phyloP scores from a whole-genome alignment of 2,113 vertebrate genomes.

The Lanius collurio region DNA sequence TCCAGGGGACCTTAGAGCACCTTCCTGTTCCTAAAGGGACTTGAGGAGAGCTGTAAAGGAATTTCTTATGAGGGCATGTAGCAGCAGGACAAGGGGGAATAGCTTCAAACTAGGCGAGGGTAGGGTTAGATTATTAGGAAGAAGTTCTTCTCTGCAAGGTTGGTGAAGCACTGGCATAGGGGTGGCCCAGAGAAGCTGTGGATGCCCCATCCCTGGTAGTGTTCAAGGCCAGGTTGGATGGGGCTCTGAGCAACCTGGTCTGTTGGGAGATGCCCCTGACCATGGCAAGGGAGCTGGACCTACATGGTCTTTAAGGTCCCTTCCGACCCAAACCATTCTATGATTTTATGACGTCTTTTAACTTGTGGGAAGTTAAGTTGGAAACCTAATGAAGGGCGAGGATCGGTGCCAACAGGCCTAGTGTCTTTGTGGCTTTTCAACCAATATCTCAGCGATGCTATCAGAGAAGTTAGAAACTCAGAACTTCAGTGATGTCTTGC shows the following conservation, averaged over 20 bases:
- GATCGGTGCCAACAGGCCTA: accelerated
- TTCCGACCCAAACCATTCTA: background rate
- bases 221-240: background rate
- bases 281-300: background rate
- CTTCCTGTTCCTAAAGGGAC: background rate
- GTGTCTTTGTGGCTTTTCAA: background rate
- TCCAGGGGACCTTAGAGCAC: background rate
- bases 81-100: background rate
- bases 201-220: background rate
- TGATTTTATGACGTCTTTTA: background rate
- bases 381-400: background rate
- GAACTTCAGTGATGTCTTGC: background rate
- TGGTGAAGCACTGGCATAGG: background rate
- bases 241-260: background rate
- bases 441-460: background rate
- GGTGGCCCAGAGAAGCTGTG: background rate
- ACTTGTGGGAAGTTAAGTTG: background rate
- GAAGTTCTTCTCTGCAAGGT: background rate
- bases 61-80: background rate
- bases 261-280: background rate
- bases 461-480: background rate
- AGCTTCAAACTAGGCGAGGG: background rate
- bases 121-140: background rate
- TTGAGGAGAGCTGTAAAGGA: background rate
- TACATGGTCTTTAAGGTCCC: background rate